phyloP scores from a whole-genome alignment of 2,888 invertebrate species.

The Labia minor region DNA sequence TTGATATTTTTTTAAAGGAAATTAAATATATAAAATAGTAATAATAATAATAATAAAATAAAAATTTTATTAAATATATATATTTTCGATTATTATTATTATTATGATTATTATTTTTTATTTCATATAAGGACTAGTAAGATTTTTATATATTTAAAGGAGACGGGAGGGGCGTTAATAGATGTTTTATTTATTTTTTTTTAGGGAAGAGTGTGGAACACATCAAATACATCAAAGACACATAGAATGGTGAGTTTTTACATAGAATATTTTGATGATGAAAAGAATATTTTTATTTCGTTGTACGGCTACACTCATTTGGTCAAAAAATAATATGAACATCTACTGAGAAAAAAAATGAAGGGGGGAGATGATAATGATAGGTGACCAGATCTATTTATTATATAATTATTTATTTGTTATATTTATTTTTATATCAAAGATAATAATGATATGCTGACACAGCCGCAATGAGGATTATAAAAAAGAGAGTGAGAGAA shows the following conservation, averaged over 20 bases:
- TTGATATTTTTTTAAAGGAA: neutral
- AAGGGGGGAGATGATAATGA: neutral
- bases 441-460: neutral
- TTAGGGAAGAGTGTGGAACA: neutral
- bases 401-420: too few relatives aligned
- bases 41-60: neutral
- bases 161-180: neutral
- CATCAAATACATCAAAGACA: conserved; percentile 13
- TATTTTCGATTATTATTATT: neutral
- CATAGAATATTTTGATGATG: too few relatives aligned
- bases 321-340: neutral
- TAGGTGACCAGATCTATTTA: neutral
- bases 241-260: neutral
- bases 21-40: too few relatives aligned
- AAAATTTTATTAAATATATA: neutral
- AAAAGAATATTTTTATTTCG: neutral
- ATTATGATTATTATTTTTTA: too few relatives aligned
- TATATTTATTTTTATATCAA: too few relatives aligned
- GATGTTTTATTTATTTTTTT: neutral
- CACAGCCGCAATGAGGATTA: conserved; percentile 1
- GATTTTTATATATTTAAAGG: neutral
- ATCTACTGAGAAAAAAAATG: neutral
- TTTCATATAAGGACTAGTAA: neutral
- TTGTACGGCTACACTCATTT: neutral
- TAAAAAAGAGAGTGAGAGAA: too few relatives aligned